Conservation (phyloP, 2,888 invertebrate species). For the Apamea crenata region DNA sequence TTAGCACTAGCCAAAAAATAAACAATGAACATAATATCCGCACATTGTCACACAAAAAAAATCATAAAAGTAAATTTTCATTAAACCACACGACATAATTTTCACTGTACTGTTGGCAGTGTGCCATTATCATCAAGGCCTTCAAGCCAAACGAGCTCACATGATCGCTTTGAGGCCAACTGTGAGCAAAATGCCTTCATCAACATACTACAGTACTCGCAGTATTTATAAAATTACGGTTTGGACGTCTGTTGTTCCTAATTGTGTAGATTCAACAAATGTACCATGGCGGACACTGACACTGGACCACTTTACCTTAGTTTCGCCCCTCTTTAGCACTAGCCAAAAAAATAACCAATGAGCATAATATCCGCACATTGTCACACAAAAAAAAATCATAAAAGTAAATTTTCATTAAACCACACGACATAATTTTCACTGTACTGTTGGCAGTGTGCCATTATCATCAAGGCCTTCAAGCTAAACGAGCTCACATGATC, state of each 20-base stretch:
- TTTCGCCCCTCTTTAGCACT: too few species aligned
- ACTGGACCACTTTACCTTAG: too few species aligned
- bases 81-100: conserved; percentile 28
- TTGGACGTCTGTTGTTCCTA: conserved; percentile 5
- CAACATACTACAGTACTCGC: not conserved
- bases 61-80: conserved; percentile 39
- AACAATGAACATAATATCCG: too few species aligned
- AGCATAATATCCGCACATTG: not conserved
- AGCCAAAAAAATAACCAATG: too few species aligned
- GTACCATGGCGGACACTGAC: too few species aligned
- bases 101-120: conserved; percentile 48
- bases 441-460: conserved; percentile 49
- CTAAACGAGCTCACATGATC: conserved; percentile 21
- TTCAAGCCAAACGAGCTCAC: conserved; percentile 28
- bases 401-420: conserved; percentile 38
- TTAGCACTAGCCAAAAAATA: too few species aligned
- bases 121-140: conserved; percentile 46
- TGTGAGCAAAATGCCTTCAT: conserved; percentile 39
- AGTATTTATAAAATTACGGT: conserved; percentile 9
- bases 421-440: conserved; percentile 40
- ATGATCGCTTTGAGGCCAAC: conserved; percentile 32
- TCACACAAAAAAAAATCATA: conserved; percentile 5
- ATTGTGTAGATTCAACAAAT: not conserved
- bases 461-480: conserved; percentile 39
- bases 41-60: too few species aligned